Evolutionary conservation across 2,797 vertebrate species (phyloP).

Genomic region (Yasuhikotakia modesta): DNA sequence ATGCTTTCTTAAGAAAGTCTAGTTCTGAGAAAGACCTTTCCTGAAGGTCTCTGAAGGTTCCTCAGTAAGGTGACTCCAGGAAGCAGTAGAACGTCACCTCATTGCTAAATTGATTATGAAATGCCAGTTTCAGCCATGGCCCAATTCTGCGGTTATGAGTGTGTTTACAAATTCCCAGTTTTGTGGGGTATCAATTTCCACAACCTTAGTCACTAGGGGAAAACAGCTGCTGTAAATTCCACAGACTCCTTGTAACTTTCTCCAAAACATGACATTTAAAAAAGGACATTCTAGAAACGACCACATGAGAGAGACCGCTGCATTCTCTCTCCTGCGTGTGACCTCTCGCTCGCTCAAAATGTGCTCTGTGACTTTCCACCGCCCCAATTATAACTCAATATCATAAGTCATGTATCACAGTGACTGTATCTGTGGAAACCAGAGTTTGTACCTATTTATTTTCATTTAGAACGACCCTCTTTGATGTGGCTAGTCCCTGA

Average conservation of each 20-base stretch:
- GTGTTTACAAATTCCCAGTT: slow-evolving; percentile 42
- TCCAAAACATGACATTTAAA: slow-evolving; percentile 59
- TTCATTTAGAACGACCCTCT: not conserved
- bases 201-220: slow-evolving; percentile 55
- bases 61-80: not conserved
- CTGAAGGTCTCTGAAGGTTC: slow-evolving; percentile 3
- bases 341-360: slow-evolving; percentile 37
- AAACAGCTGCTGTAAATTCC: slow-evolving; percentile 61
- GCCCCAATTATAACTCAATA: slow-evolving; percentile 20
- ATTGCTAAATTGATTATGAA: slow-evolving; percentile 47
- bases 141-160: slow-evolving; percentile 24
- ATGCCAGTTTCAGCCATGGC: slow-evolving; percentile 32
- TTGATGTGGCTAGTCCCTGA: slow-evolving; percentile 14
- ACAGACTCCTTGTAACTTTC: slow-evolving; percentile 52
- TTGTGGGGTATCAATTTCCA: slow-evolving; percentile 52
- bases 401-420: slow-evolving; percentile 8
- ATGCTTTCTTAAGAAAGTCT: not conserved
- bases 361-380: slow-evolving; percentile 17
- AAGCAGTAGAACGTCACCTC: slow-evolving; percentile 28
- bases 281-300: slow-evolving; percentile 48
- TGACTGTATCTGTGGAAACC: slow-evolving; percentile 3
- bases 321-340: slow-evolving; percentile 47
- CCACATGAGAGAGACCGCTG: slow-evolving; percentile 54
- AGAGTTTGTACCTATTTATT: slow-evolving; percentile 19
- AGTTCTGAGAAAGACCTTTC: slow-evolving; percentile 11